Evolutionary conservation across 2,888 invertebrate species (phyloP), one percentile per base, ranked within the genome.

Genomic region (Dicroscelio sp.): DNA sequence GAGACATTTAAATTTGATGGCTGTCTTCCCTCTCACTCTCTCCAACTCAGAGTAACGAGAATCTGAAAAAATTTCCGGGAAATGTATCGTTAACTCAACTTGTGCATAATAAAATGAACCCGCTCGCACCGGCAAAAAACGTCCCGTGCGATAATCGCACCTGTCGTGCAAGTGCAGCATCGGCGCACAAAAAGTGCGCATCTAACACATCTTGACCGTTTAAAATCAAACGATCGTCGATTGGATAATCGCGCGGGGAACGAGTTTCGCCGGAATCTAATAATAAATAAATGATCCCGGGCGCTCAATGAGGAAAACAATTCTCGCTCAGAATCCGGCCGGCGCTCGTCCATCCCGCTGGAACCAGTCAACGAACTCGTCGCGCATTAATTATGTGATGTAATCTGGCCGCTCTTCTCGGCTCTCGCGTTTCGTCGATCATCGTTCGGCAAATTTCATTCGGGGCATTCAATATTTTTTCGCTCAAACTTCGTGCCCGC

Each of bases 321-420:
- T 91, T 91, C 91, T 82, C 78, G 75, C 38, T 75, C 35, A 65
- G 65, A 80, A 85, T 82, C 87, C 75, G 75, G 73, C 78, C 78
- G 52, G 30, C 38, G 35, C 58, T 73, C 65, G 85, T 73, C 76
- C 84, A 76, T 88, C 76, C 82, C 67, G 63, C 55, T 78, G 86
- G 75, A 86, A 90, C 85, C 95, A 96, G 96, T 95, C 96, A 95
- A 95, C 94, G 96, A 95, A 96, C 96, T 91, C 95, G 82, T 76
- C 90, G 92, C 94, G 95, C 95, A 96, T 96, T 96, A 96, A 96
- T 96, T 96, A 95, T 95, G 92, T 96, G 96, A 96, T 95, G 96
- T 95, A 96, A 96, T 95, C 94, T 95, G 91, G 83, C 92, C 76
- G 89, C 73, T 86, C 55, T 88, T 91, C 91, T 86, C 88, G 86